A percentile compares a stretch with the other conserved stretches of the same genome.
These are phyloP conservation scores for Genyomyrus donnyi DNA, from an alignment of 2,113 vertebrate genomes.

Conservation along the genomic window DNA sequence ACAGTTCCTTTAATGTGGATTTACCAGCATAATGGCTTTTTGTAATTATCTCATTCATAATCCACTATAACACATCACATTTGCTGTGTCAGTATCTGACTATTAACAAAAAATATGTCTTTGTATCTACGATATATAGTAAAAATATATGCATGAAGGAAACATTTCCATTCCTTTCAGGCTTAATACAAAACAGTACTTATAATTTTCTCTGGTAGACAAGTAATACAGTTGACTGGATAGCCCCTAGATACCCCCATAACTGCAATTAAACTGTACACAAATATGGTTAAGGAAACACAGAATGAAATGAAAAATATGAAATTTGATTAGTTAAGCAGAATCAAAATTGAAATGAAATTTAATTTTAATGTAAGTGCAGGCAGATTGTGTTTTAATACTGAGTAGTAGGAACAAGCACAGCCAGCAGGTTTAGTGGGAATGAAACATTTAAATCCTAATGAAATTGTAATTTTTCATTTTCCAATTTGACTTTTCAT, in stretches of 20 bases:
- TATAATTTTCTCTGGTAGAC: not conserved
- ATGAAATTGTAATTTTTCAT: not conserved
- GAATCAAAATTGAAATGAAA: not conserved
- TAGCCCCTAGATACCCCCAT: not conserved
- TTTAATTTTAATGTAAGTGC: not conserved
- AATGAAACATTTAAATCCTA: not conserved
- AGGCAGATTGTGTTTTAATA: not conserved
- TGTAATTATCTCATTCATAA: constrained; percentile 60
- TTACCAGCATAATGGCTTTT: constrained; percentile 40
- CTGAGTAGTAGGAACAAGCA: not conserved
- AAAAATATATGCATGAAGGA: constrained; percentile 56
- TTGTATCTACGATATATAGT: constrained; percentile 55
- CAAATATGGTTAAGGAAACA: not conserved
- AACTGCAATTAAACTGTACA: not conserved
- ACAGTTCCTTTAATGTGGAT: constrained; percentile 41
- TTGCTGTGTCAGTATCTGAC: constrained; percentile 44
- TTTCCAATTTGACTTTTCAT: too few relatives aligned
- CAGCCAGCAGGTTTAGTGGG: not conserved
- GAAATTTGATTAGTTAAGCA: not conserved
- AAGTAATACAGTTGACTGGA: not conserved
- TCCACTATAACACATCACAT: constrained; percentile 44
- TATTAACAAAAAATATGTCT: constrained; percentile 60
- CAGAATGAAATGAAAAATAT: not conserved
- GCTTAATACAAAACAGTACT: not conserved
- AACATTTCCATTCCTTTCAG: constrained; percentile 36